Percentiles rank a stretch among this genome's conserved stretches.
Evolutionary conservation across 2,113 vertebrate species (phyloP).

Genomic region (Donacobius atricapilla): DNA sequence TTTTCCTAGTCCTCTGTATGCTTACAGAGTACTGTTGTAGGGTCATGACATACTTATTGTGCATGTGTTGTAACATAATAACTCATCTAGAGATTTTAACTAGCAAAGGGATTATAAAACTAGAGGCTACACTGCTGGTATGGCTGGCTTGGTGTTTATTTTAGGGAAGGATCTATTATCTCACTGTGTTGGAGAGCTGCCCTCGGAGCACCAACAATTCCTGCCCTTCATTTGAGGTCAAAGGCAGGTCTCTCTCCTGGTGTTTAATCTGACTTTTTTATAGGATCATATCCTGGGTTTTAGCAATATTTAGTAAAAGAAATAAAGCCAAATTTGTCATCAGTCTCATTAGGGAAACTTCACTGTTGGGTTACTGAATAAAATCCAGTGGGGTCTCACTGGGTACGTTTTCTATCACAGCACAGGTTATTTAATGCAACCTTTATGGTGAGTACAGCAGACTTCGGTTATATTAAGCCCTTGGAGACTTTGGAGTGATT

Average conservation of each 20-base stretch:
- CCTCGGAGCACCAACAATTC: background rate
- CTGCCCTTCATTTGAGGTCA: background rate
- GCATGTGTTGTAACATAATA: background rate
- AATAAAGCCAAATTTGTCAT: background rate
- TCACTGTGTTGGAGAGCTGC: background rate
- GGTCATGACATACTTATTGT: background rate
- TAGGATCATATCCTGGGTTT: background rate
- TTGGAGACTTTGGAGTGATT: background rate
- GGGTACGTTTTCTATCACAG: background rate
- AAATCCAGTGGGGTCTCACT: background rate
- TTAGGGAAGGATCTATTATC: background rate
- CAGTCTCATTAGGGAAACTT: background rate
- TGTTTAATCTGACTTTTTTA: background rate
- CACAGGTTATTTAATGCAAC: background rate
- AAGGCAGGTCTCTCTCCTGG: background rate
- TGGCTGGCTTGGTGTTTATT: background rate
- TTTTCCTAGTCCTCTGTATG: background rate
- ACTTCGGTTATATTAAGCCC: background rate
- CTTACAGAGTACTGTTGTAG: background rate
- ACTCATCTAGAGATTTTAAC: background rate
- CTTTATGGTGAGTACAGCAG: background rate
- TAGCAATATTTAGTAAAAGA: background rate
- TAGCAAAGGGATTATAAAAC: slow-evolving; percentile 6
- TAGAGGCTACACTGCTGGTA: background rate
- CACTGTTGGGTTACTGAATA: background rate